Evolutionary conservation across 2,888 invertebrate species (phyloP), one percentile per base, ranked within the genome.

Genomic region (Mechanitis mazaeus): DNA sequence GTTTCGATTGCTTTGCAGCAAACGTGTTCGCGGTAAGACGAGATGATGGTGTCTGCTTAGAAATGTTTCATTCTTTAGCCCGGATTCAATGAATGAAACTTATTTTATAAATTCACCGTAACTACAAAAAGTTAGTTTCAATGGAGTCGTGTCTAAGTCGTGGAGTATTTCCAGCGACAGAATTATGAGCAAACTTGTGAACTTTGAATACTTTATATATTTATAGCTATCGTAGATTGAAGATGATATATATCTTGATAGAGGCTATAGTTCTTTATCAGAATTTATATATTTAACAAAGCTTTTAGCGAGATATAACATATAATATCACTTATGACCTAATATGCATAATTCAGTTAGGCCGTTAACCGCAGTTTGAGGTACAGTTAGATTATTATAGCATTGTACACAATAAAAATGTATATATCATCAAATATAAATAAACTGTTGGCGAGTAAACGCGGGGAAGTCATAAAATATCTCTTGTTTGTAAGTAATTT

Each of bases 101-200:
- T 64, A 47, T 45, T 55, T 46, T 35, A 56, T 47, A 33, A 59
- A 20, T 53, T 60, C 56, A 28, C 5, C 50, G 12, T 54, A 58
- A 63, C 75, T 75, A 77, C 75, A 80, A 79, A 83, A 81, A 79
- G 75, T 75, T 67, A 65, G 61, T 75, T 80, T 76, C 69, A 65
- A 69, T 70, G 76, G 79, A 80, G 80, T 82, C 72, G 70, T 77
- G 80, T 79, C 79, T 74, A 76, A 81, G 78, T 83, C 81, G 80
- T 75, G 76, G 80, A 83, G 79, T 79, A 77, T 79, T 84, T 80
- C 80, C 80, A 75, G 70, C 71, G 77, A 72, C 75, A 76, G 78
- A 85, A 77, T 85, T 86, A 85, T 83, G 84, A 78, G 76, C 85
- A 84, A 74, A 75, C 74, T 71, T 72, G 71, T 69, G 33, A 63